Evolutionary conservation across 2,888 invertebrate species (phyloP), one percentile per base, ranked within the genome.

Genomic region (Drosophila cognata): DNA sequence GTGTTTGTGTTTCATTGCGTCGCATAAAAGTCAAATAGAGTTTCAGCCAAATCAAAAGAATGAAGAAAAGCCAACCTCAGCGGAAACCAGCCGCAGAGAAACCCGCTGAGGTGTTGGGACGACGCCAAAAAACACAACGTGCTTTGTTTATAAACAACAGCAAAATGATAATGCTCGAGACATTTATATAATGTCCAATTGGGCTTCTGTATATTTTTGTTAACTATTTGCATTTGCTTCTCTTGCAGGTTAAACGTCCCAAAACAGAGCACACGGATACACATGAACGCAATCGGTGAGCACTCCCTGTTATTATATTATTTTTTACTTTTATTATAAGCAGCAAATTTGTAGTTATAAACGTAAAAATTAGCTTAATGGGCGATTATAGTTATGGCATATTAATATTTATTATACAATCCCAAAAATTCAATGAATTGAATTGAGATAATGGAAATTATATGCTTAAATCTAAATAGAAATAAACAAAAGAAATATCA

Each of bases 211-310:
- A n/a, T 52, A 53, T 57, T 35, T 52, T 41, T 55, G 29, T 43
- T 56, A 36, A 59, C 53, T 58, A 59, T 71, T 52, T 57, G 10
- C 31, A 13, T 72, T 59, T 56, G 11, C 38, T 62, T 59, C 48
- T 71, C 53, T 95, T 95, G 55, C 94, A 96, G 96, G 95, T 96
- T 93, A 96, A 96, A 94, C 94, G 96, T 93, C 94, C 95, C 85
- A 94, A 96, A 94, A 94, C 95, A 84, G 96, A 96, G 91, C 94
- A 95, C 79, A 94, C 94, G 91, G 94, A 96, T 92, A 92, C 94
- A 75, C 94, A 95, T 94, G 96, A 96, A 88, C 94, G 95, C 92
- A 95, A 95, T 93, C 94, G 96, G 96, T 96, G 94, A 71, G 72
- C 46, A 58, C n/a, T n/a, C 21, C n/a, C n/a, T 18, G 16, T 29